Conservation (phyloP, 2,113 vertebrate genomes). For the Stigmatopora argus region DNA sequence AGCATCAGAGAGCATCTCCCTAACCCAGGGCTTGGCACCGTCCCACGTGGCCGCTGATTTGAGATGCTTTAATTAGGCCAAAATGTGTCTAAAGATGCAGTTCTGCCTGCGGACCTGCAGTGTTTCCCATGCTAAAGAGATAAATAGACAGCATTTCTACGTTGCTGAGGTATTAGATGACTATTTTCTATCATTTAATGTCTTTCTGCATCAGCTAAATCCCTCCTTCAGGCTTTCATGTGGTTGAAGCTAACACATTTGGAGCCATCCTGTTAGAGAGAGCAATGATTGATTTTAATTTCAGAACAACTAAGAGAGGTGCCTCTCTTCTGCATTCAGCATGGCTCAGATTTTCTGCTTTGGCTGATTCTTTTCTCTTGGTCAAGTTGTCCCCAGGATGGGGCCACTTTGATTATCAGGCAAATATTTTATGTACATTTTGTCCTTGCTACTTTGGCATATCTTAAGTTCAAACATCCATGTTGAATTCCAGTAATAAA, state of each 20-base stretch:
- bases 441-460: neutral
- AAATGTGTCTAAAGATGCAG: conserved; percentile 63
- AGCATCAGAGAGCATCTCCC: conserved; percentile 56
- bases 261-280: conserved; percentile 15
- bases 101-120: conserved; percentile 48
- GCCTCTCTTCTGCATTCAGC: neutral
- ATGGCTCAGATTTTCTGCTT: neutral
- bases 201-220: conserved; percentile 41
- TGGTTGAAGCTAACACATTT: conserved; percentile 30
- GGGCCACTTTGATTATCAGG: neutral
- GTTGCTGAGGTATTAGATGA: conserved; percentile 39
- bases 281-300: conserved; percentile 27
- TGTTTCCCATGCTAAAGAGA: conserved; percentile 45
- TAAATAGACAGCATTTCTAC: conserved; percentile 49
- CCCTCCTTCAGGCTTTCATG: conserved; percentile 34
- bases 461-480: conserved; percentile 32
- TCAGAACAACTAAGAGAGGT: neutral
- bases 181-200: conserved; percentile 47
- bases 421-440: neutral
- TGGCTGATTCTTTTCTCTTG: neutral
- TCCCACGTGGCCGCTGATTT: conserved; percentile 60
- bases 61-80: conserved; percentile 68
- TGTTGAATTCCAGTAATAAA: conserved; percentile 57
- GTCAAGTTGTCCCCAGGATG: neutral
- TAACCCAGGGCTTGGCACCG: conserved; percentile 56